phyloP scores from a whole-genome alignment of 1,140 invertebrate species.

The Drosophila bocki region DNA sequence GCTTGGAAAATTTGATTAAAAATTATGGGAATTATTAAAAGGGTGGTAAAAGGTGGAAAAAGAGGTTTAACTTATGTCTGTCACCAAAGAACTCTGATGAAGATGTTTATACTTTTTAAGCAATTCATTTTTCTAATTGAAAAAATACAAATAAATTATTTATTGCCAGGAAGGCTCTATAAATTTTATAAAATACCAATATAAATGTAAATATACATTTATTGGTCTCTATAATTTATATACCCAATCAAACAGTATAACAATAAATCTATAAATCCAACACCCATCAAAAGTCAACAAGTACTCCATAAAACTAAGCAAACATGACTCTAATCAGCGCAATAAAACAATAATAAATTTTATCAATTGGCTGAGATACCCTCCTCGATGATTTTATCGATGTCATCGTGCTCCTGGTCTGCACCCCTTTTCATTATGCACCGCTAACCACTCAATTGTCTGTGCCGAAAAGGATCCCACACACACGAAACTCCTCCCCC shows the following conservation, averaged over 20 bases:
- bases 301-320: slow-evolving; percentile 4
- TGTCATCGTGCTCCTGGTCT: slow-evolving; percentile 25
- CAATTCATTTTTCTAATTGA: too few species aligned
- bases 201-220: background rate
- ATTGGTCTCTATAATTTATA: background rate
- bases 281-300: background rate
- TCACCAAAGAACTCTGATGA: too few species aligned
- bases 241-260: background rate
- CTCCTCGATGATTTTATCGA: slow-evolving; percentile 33
- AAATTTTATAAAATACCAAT: background rate
- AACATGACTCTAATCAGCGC: slow-evolving; percentile 18
- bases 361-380: slow-evolving; percentile 31
- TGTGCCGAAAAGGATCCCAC: slow-evolving; percentile 57
- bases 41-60: background rate
- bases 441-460: slow-evolving; percentile 63
- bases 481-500: slow-evolving; percentile 18
- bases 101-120: too few species aligned
- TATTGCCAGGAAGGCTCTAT: background rate
- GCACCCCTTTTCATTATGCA: slow-evolving; percentile 35
- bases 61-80: too few species aligned
- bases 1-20: slow-evolving; percentile 29
- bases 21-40: background rate
- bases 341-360: slow-evolving; percentile 41
- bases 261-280: background rate
- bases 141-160: too few species aligned